Evolutionary conservation across 1,140 invertebrate species (phyloP).

Genomic region (Anadara kagoshimensis): DNA sequence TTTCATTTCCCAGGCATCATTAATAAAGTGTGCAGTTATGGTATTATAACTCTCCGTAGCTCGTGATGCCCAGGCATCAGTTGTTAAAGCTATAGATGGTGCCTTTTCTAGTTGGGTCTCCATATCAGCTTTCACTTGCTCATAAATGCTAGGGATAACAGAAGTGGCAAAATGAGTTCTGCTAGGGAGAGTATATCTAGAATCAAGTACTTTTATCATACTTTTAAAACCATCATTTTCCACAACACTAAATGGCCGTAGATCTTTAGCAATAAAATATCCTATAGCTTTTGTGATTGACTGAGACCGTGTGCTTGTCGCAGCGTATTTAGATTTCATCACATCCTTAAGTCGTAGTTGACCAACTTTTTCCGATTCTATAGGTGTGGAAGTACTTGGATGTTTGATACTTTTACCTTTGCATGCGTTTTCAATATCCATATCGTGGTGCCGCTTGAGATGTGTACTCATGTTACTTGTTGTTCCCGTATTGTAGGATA

Average conservation of each 20-base stretch:
- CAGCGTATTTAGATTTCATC: too few species aligned
- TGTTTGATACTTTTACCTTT: too few species aligned
- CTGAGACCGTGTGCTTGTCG: not conserved
- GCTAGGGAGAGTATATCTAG: slow-evolving; percentile 12
- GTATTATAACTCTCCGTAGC: slow-evolving; percentile 20
- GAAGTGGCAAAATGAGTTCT: slow-evolving; percentile 4
- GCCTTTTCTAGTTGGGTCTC: not conserved
- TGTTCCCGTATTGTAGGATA: too few species aligned
- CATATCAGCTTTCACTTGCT: slow-evolving; percentile 2
- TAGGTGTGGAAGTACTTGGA: too few species aligned
- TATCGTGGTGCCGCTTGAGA: too few species aligned
- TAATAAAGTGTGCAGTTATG: slow-evolving; percentile 22
- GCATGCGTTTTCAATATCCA: too few species aligned
- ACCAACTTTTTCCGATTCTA: too few species aligned
- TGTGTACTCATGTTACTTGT: too few species aligned
- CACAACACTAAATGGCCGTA: too few species aligned
- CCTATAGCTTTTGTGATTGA: slow-evolving; percentile 6
- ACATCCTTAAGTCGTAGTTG: too few species aligned
- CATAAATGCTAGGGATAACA: slow-evolving; percentile 12
- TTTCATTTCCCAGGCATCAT: slow-evolving; percentile 6
- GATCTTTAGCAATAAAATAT: slow-evolving; percentile 1
- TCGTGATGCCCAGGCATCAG: slow-evolving; percentile 18
- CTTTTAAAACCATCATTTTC: slow-evolving; percentile 18
- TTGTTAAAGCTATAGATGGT: slow-evolving; percentile 11
- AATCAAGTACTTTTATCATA: slow-evolving; percentile 9